Evolutionary conservation across 2,113 vertebrate species (phyloP), one percentile per base, ranked within the genome.

Genomic region (Pelmatolapia mariae): DNA sequence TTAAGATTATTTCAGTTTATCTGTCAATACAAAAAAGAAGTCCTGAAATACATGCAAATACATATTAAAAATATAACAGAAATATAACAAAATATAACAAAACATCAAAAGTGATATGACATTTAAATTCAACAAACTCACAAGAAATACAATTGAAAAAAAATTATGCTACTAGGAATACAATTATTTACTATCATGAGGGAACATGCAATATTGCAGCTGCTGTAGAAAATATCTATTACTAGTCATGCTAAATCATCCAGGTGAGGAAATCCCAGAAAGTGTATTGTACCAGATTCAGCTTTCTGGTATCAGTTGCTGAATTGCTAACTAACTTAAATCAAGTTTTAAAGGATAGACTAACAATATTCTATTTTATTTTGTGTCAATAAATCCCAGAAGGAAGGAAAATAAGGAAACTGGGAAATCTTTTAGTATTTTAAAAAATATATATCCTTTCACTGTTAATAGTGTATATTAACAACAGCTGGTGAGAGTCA

Each of bases 321-420:
- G 59, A 71, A 71, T 43, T 43, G n/a, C 38, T 16, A 22, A 40
- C 0, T 8, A 15, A 43, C n/a, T 16, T 43, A 24, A 73, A 45
- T 6, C 68, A 45, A 16, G 13, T 45, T 45, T 43, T 45, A 73
- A 73, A 73, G 3, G 38, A 0, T 10, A 45, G 38, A 24, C 0
- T 45, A 26, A 73, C 13, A 73, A 73, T 16, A 18, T 43, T 73
- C 38, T 0, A 0, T 71, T 24, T 43, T n/a, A 43, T 68, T 68
- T 22, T 40, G 19, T 43, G 0, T 4, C 38, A 45, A 45, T 24
- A 45, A 26, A 26, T 26, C 12, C 1, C n/a, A 24, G 33, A 71
- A 63, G 31, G 29, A 63, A 63, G 59, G 1, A 36, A 63, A n/a
- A 63, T 63, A 63, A 63, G 31, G 31, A 63, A 71, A 71, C 5